Evolutionary conservation across 2,797 vertebrate species (phyloP).

Genomic region (Ptychobarbus kaznakovi): DNA sequence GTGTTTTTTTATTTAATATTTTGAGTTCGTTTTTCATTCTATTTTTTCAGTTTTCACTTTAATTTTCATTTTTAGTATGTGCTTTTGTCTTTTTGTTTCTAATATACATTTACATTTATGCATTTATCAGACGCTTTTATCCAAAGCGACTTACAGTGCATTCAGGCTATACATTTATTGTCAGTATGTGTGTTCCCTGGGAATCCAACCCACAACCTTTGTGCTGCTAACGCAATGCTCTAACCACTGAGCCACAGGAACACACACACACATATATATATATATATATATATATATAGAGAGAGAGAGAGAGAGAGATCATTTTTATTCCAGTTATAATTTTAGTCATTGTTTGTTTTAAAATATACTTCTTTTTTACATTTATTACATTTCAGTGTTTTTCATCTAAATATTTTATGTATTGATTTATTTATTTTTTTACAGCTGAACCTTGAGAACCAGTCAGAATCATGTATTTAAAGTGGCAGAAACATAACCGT

Average conservation of each 20-base stretch:
- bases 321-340: neutral
- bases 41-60: neutral
- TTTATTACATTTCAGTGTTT: neutral
- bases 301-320: no score
- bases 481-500: neutral
- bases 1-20: neutral
- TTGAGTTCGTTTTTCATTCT: neutral
- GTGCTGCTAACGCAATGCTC: no score
- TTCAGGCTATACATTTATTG: no score
- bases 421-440: neutral
- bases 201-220: no score
- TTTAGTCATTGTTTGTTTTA: no score
- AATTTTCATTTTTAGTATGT: neutral
- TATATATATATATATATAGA: no score
- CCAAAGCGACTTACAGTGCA: no score
- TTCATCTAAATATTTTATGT: neutral
- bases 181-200: no score
- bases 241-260: no score
- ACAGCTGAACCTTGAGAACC: neutral
- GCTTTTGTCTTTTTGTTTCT: neutral
- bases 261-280: no score
- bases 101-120: neutral
- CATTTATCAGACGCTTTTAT: no score
- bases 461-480: neutral
- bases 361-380: neutral